Evolutionary conservation across 2,888 invertebrate genomes (phyloP).

Genomic region (Laothoe populi): DNA sequence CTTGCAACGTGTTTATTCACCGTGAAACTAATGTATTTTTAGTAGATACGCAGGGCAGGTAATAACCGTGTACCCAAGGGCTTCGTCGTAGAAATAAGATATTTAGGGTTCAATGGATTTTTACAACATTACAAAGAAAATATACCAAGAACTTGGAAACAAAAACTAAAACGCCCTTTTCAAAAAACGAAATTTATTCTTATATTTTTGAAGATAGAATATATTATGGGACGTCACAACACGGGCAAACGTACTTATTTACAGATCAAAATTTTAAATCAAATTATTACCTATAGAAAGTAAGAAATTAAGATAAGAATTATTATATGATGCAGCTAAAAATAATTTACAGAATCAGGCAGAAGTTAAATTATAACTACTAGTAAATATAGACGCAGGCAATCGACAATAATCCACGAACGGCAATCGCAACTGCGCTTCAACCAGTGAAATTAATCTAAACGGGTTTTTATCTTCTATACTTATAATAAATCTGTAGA

Average conservation of each 20-base stretch:
- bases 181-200: not conserved
- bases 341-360: not conserved
- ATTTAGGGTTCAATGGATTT: conserved; percentile 29
- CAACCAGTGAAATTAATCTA: conserved; percentile 16
- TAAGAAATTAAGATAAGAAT: not conserved
- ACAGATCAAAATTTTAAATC: too few species aligned
- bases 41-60: conserved; percentile 77
- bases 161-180: not conserved
- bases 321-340: not conserved
- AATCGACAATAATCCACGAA: conserved; percentile 1
- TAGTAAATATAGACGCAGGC: conserved; percentile 19
- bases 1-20: conserved; percentile 69
- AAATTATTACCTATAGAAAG: too few species aligned
- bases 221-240: too few species aligned
- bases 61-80: conserved; percentile 75
- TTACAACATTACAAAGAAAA: not conserved
- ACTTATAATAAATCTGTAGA: too few species aligned
- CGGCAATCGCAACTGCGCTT: conserved; percentile 4
- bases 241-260: too few species aligned
- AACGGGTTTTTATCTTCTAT: conserved; percentile 24
- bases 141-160: not conserved
- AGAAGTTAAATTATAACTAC: not conserved
- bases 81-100: conserved; percentile 49
- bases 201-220: too few species aligned
- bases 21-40: conserved; percentile 79